Evolutionary conservation across 2,888 invertebrate genomes (phyloP), one percentile per base, ranked within the genome.

Genomic region (Amaurobius ferox): DNA sequence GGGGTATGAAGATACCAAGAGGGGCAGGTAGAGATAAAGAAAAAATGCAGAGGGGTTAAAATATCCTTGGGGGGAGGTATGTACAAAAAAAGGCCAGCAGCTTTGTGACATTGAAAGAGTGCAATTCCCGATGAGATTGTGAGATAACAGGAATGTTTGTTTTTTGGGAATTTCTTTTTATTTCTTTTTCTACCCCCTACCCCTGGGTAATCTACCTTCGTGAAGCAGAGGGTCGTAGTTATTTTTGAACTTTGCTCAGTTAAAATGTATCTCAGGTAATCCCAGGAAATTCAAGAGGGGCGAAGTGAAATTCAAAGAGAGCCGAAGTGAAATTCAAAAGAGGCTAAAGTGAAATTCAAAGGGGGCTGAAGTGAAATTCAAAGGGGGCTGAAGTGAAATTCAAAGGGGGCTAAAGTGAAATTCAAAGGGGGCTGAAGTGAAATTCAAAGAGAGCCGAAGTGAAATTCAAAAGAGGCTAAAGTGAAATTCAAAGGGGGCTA

Each of bases 61-160:
- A 44, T 13, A 44, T 7, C 44, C 16, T 7, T 13, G 6, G 26
- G 61, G 26, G 61, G 61, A 2, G 16, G 61, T 28, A 23, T 32
- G 35, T 26, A 73, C 23, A 39, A 66, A 64, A 66, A 26, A 64
- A 30, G 30, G 6, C 61, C 61, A 61, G 61, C 26, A 48, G 26
- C 48, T 73, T 40, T 74, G 67, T 74, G 73, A 73, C 80, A 80
- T 28, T 79, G 79, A 79, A 72, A 66, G 79, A 79, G 79, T 73
- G 68, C 68, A 29, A 67, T 67, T 55, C 39, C 39, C 68, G 80
- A 80, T 74, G 67, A 67, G 74, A 74, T 80, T 74, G n/a, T n/a
- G 61, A 80, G 80, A 80, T 74, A 80, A 67, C 73, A 80, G 29
- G 29, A 9, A 26, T 80, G 73, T 73, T 80, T 80, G 80, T 80